Evolutionary conservation across 2,797 vertebrate genomes (phyloP), one percentile per base, ranked within the genome.

Genomic region (Tenualosa thibaudeaui): DNA sequence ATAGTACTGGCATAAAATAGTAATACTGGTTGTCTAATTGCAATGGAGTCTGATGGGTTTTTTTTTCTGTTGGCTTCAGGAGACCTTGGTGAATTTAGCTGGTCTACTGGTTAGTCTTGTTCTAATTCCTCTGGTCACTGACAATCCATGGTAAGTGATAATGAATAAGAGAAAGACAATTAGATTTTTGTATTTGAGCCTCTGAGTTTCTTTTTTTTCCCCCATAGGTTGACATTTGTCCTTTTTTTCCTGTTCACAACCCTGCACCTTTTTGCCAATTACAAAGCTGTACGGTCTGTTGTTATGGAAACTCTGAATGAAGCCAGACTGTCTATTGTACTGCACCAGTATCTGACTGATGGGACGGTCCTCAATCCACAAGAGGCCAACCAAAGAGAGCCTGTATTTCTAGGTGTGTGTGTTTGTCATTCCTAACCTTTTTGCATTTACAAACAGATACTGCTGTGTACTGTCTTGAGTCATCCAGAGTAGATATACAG

Each of bases 241-340:
- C 95, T 97, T 87, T 97, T 97, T 91, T 93, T 95, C 89, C 88
- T 97, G 89, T 96, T 97, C 92, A 97, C 97, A 1, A 0, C 89
- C 58, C 93, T 98, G 49, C 97, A 98, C 90, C 94, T 98, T 83
- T 96, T 96, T 3, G 95, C 97, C 89, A 98, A 98, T 93, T 97
- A 97, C 90, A 96, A 96, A 83, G 97, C 97, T 0, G 96, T 98
- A 65, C 93, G 96, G 8, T 95, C 96, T 0, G 95, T 98, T 7
- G 95, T 97, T 89, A 97, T 98, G 95, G 96, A 97, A 89, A 98
- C 96, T 0, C 93, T 98, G 31, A 98, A 97, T 0, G 95, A 96
- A 84, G 95, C 94, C 0, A 95, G 97, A 3, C 96, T 98, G 56
- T 91, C 92, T 0, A 94, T 97, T 15, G 90, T 97, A 31, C 88